Conservation (phyloP, 2,113 vertebrate species). For the Brienomyrus longianalis region DNA sequence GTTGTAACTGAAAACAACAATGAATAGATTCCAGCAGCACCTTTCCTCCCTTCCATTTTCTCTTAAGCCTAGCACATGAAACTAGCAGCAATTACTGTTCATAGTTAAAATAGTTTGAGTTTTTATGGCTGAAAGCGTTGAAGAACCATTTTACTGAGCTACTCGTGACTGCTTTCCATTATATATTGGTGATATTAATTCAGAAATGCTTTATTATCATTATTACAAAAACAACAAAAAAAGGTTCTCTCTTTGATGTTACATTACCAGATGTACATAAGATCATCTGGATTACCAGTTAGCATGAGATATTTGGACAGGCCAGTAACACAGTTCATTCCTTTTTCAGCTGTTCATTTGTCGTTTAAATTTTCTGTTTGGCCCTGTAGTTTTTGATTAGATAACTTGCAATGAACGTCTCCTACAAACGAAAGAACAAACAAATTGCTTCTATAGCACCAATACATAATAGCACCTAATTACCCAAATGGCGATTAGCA, state of each 20-base stretch:
- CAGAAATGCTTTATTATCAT: not conserved
- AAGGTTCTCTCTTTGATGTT: not conserved
- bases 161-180: not conserved
- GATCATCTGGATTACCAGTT: not conserved
- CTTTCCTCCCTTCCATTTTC: not conserved
- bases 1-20: not conserved
- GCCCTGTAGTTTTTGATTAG: not conserved
- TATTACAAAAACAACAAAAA: not conserved
- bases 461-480: not conserved
- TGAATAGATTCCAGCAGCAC: not conserved
- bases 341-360: not conserved
- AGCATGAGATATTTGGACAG: not conserved
- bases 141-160: not conserved
- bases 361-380: not conserved
- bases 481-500: not conserved
- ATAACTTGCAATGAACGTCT: not conserved
- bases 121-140: not conserved
- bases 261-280: not conserved
- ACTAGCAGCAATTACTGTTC: not conserved
- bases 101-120: not conserved
- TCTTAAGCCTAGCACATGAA: not conserved
- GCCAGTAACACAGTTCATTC: not conserved
- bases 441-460: not conserved
- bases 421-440: not conserved
- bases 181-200: not conserved